A percentile compares a stretch with the other conserved stretches of the same genome.
Evolutionary conservation across 1,140 invertebrate species (phyloP).

Genomic region (Brachystomella parvula): DNA sequence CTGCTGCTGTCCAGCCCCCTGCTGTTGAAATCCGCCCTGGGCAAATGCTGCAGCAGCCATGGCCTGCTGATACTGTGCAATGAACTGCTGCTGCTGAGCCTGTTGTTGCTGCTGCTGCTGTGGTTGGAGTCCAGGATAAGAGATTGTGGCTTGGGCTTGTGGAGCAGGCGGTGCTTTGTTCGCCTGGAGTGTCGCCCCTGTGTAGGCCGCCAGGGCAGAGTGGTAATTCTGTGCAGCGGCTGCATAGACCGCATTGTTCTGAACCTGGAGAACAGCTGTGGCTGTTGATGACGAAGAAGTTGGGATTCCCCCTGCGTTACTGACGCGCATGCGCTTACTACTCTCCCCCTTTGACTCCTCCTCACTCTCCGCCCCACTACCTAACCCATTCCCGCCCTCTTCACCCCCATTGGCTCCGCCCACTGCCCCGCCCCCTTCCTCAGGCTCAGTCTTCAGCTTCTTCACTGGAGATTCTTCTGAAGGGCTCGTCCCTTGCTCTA

Average conservation of each 20-base stretch:
- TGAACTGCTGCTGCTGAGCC: slow-evolving; percentile 41
- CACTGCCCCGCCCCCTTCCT: slow-evolving; percentile 14
- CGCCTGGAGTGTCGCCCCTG: slow-evolving; percentile 64
- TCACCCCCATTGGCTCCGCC: slow-evolving; percentile 21
- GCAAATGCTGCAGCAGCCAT: slow-evolving; percentile 24
- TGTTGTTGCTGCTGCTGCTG: slow-evolving; percentile 35
- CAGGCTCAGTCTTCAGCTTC: slow-evolving; percentile 17
- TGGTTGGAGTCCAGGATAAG: slow-evolving; percentile 32
- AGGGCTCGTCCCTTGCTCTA: neutral
- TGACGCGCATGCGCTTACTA: slow-evolving; percentile 36
- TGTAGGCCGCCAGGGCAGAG: slow-evolving; percentile 58
- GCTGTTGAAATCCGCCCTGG: slow-evolving; percentile 8
- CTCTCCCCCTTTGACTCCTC: slow-evolving; percentile 41
- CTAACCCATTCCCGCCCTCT: slow-evolving; percentile 11
- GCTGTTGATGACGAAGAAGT: slow-evolving; percentile 19
- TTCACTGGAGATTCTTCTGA: slow-evolving; percentile 22
- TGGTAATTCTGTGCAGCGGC: slow-evolving; percentile 41
- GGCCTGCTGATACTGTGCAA: slow-evolving; percentile 31
- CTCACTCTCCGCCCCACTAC: slow-evolving; percentile 38
- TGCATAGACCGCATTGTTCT: slow-evolving; percentile 47
- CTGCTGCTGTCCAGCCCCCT: slow-evolving; percentile 5
- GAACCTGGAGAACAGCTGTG: slow-evolving; percentile 3
- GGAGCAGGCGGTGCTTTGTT: slow-evolving; percentile 37
- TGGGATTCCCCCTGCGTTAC: slow-evolving; percentile 18
- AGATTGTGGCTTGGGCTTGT: slow-evolving; percentile 43